phyloP scores from a whole-genome alignment of 2,888 invertebrate species.

The Petrophora chlorosata region DNA sequence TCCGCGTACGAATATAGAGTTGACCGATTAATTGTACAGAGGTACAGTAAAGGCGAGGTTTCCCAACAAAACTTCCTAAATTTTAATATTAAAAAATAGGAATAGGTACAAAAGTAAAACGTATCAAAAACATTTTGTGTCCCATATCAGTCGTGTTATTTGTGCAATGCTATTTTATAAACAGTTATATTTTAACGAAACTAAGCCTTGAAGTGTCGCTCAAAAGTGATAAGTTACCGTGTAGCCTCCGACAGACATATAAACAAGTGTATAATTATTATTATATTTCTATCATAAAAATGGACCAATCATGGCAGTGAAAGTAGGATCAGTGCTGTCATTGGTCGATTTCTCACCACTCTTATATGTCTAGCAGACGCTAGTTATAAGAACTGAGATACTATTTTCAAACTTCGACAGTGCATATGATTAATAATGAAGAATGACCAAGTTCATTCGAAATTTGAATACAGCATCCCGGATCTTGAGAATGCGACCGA shows the following conservation, averaged over 20 bases:
- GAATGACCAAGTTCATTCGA: constrained; percentile 38
- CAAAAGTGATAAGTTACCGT: constrained; percentile 76
- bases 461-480: constrained; percentile 68
- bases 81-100: constrained; percentile 66
- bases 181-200: constrained; percentile 67
- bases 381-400: constrained; percentile 69
- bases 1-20: constrained; percentile 59
- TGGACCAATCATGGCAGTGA: constrained; percentile 84
- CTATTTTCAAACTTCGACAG: constrained; percentile 63
- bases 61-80: constrained; percentile 59
- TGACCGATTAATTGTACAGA: constrained; percentile 46
- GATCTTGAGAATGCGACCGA: constrained; percentile 82
- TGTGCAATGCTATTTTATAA: constrained; percentile 78
- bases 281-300: constrained; percentile 74
- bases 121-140: constrained; percentile 82
- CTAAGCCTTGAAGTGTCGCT: constrained; percentile 80
- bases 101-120: constrained; percentile 74
- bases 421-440: constrained; percentile 19
- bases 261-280: constrained; percentile 75
- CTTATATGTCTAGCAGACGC: constrained; percentile 80
- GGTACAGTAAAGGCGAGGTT: constrained; percentile 66
- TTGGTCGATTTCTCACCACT: constrained; percentile 74
- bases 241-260: constrained; percentile 82
- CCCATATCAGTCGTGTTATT: constrained; percentile 81
- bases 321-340: constrained; percentile 74